These are phyloP conservation scores for Thera obeliscata DNA, from an alignment of 2,888 invertebrate species.

Conservation along the genomic window DNA sequence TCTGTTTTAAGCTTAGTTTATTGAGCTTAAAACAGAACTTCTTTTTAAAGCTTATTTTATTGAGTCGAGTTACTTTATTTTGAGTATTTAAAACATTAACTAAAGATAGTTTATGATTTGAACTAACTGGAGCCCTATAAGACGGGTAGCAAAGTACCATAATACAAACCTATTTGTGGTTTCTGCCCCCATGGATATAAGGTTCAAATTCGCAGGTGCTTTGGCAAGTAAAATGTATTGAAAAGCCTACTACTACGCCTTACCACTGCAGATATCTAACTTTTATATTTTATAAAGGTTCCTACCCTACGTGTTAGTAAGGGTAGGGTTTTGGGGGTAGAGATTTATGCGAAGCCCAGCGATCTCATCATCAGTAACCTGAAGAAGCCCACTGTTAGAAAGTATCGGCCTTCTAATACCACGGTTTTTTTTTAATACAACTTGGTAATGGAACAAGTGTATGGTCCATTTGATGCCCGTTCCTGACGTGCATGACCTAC, in stretches of 20 bases:
- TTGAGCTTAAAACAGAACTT: too few species aligned
- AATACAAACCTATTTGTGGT: background rate
- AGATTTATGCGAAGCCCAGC: slow-evolving; percentile 12
- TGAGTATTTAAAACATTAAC: too few species aligned
- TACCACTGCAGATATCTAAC: slow-evolving; percentile 19
- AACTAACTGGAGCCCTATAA: background rate
- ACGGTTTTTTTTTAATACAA: too few species aligned
- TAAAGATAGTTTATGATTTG: too few species aligned
- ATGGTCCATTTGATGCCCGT: too few species aligned
- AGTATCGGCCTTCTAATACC: too few species aligned
- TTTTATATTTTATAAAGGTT: background rate
- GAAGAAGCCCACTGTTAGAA: background rate
- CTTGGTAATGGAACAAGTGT: too few species aligned
- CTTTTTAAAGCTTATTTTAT: too few species aligned
- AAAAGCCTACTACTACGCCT: slow-evolving; percentile 4
- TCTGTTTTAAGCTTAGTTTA: too few species aligned
- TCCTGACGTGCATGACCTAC: too few species aligned
- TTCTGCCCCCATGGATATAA: slow-evolving; percentile 6
- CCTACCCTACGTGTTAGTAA: background rate
- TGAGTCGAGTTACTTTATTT: too few species aligned
- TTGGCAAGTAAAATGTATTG: background rate
- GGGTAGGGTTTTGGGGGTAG: slow-evolving; percentile 6
- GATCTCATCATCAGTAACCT: background rate
- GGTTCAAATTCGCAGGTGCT: slow-evolving; percentile 12
- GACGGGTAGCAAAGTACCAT: background rate